Percentiles rank a stretch among this genome's conserved stretches.
Conservation (phyloP, 2,888 invertebrate species). For the Drosophila testacea region DNA sequence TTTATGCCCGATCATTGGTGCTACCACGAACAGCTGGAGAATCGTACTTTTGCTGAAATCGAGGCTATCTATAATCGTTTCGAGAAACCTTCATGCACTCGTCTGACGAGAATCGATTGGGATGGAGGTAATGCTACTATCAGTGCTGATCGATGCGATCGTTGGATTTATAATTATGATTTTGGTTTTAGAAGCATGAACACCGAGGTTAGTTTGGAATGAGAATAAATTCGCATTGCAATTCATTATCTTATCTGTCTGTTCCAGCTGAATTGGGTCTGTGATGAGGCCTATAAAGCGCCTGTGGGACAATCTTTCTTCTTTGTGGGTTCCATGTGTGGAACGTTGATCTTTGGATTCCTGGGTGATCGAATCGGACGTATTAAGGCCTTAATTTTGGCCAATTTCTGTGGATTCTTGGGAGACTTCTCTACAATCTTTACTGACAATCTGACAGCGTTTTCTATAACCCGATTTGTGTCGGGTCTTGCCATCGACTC, state of each 20-base stretch:
- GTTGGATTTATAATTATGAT: conserved; percentile 87
- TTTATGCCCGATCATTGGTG: conserved; percentile 86
- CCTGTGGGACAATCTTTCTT: conserved; percentile 87
- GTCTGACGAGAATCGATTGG: conserved; percentile 55
- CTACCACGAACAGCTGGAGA: conserved; percentile 75
- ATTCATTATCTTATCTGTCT: conserved; percentile 27
- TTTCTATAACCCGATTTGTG: conserved; percentile 86
- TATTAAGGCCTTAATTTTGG: conserved; percentile 86
- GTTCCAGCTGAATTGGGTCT: conserved; percentile 87
- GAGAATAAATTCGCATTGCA: background rate
- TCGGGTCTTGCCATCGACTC: conserved; percentile 87
- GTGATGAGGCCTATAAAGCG: conserved; percentile 87
- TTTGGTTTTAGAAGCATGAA: conserved; percentile 87
- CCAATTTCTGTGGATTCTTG: conserved; percentile 86
- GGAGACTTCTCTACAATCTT: conserved; percentile 86
- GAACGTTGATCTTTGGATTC: conserved; percentile 86
- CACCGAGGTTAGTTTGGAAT: conserved; percentile 86
- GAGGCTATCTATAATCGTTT: conserved; percentile 75
- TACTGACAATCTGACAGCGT: conserved; percentile 84
- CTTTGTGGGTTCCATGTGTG: conserved; percentile 87
- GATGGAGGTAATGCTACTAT: conserved; percentile 63
- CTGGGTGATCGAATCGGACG: conserved; percentile 87
- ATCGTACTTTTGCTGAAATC: conserved; percentile 71
- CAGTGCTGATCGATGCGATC: conserved; percentile 82
- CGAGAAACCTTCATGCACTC: conserved; percentile 78